These are phyloP conservation scores for Gonioctena quinquepunctata DNA, from an alignment of 1,140 invertebrate species.

Conservation along the genomic window DNA sequence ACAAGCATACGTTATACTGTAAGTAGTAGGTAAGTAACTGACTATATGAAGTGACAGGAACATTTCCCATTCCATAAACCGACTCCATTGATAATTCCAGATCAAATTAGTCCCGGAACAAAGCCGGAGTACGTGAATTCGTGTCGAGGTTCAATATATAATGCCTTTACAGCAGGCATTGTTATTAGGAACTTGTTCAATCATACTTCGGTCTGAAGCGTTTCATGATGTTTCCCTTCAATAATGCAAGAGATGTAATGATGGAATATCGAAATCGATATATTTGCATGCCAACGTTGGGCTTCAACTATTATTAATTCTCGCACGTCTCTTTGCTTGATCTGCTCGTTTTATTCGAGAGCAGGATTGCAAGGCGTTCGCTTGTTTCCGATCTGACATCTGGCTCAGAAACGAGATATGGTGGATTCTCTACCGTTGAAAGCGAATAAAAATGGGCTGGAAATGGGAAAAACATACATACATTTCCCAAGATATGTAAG, in stretches of 20 bases:
- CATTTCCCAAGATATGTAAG: no score
- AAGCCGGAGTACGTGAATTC: background rate
- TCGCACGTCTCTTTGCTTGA: background rate
- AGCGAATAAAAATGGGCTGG: no score
- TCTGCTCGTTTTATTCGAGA: background rate
- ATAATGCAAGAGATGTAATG: constrained; percentile 4
- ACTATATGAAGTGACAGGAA: no score
- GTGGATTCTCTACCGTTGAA: no score
- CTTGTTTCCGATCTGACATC: background rate
- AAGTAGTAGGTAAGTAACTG: no score
- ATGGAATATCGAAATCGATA: background rate
- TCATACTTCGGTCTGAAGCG: constrained; percentile 3
- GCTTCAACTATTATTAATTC: background rate
- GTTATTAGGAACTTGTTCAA: constrained; percentile 10
- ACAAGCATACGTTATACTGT: no score
- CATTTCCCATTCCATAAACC: no score
- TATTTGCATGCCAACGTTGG: background rate
- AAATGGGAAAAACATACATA: no score
- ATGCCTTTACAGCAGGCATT: background rate
- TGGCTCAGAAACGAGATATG: no score
- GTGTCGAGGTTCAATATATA: background rate
- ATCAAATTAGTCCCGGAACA: background rate
- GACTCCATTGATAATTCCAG: background rate
- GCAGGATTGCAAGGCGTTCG: background rate
- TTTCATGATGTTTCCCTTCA: constrained; percentile 7